Evolutionary conservation across 2,113 vertebrate genomes (phyloP), one percentile per base, ranked within the genome.

Genomic region (Ornithorhynchus anatinus): DNA sequence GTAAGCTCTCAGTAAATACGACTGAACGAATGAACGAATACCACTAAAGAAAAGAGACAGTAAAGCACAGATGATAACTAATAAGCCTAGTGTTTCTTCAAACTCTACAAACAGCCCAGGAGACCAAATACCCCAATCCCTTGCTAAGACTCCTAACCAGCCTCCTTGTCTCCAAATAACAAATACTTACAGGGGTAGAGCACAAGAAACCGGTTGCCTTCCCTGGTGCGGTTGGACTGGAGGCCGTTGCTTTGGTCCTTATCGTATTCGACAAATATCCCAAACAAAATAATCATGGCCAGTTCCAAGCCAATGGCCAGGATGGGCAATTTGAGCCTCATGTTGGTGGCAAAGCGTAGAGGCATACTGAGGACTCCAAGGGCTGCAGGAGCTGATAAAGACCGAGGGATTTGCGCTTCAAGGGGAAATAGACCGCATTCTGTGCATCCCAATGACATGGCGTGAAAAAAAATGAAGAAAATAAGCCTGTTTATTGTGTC

Each of bases 281-380:
- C 93, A 73, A 94, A 98, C 84, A 97, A 86, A 89, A 93, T 36
- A 75, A 98, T 98, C 77, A 95, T 92, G 70, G 87, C 31, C 62
- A 90, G 79, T 85, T 99, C 92, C 80, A 99, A 87, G 64, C 53
- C 3, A 84, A 98, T 79, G 11, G 96, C 96, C 72, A 95, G 2
- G 25, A 95, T 63, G 7, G 97, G 93, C 71, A 99, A 97, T 87
- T 90, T 95, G 59, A 95, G 48, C 92, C 90, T 95, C 96, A 99
- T 99, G 92, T 92, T 96, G 92, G 93, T 95, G 76, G 93, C 76
- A 56, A 84, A 90, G 57, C 37, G 68, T 33, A 93, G 88, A 87
- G 94, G 90, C 91, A 92, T 91, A 84, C 57, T 87, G 57, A 63
- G 31, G 58, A 62, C 75, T 82, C 29, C 54, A 38, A 13, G 29